Percentiles rank a stretch among this genome's conserved stretches.
Conservation (phyloP, 2,797 vertebrate genomes). For the Xenopus petersii region DNA sequence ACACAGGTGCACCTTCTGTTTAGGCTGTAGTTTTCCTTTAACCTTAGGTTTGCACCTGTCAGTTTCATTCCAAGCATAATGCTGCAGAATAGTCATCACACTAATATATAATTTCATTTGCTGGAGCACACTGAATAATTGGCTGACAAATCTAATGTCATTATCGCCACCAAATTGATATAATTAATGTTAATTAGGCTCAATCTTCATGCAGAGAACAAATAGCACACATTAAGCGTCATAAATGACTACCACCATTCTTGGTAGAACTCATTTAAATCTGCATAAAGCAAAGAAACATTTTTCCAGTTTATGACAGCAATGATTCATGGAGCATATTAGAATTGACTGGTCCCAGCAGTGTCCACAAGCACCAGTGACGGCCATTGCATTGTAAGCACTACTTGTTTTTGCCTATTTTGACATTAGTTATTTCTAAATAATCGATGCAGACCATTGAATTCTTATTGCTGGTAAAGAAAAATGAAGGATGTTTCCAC, state of each 20-base stretch:
- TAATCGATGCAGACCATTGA: no score
- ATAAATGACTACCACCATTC: slow-evolving; percentile 3
- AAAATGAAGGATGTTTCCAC: no score
- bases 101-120: not conserved
- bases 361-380: not conserved
- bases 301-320: not conserved
- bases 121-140: not conserved
- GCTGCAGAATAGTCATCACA: not conserved
- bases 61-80: not conserved
- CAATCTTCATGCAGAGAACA: not conserved
- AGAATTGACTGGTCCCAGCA: not conserved
- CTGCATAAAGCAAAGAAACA: not conserved
- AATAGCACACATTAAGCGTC: slow-evolving; percentile 9
- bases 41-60: not conserved
- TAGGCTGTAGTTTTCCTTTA: not conserved
- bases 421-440: no score
- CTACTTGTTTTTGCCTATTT: no score
- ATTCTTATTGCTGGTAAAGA: no score
- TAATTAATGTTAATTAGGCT: slow-evolving; percentile 1
- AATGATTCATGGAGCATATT: not conserved
- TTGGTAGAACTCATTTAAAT: not conserved
- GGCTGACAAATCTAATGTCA: not conserved
- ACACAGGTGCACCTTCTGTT: not conserved
- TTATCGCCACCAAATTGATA: not conserved
- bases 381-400: not conserved